Evolutionary conservation across 2,888 invertebrate species (phyloP), one percentile per base, ranked within the genome.

Genomic region (Heliconius charithonia): DNA sequence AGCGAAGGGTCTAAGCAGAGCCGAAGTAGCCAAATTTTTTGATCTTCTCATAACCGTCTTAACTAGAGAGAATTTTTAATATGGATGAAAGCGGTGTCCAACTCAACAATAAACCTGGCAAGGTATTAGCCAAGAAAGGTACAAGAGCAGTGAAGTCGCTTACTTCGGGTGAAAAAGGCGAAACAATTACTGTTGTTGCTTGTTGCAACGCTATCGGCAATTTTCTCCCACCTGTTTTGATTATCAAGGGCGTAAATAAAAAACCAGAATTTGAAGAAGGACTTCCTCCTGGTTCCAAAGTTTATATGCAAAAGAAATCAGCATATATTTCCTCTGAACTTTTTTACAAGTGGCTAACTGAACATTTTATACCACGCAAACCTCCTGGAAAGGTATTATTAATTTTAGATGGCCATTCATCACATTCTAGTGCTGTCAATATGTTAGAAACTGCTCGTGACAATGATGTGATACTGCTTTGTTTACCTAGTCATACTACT

Each of bases 91-190:
- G 84, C 37, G 89, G 88, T 6, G 37, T 37, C 37, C 10, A 37
- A 37, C 37, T 37, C 7, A 90, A 91, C 41, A 89, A 89, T 81
- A 87, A 86, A 81, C 85, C 89, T 62, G 85, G 86, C 7, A 85
- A 87, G 80, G 87, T 92, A 41, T 56, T 90, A 59, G 89, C 88
- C 1, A 83, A 74, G 37, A 89, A 87, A 84, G 90, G 89, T 41
- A 51, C 82, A 7, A 87, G 84, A 83, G 85, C 83, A 70, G 87
- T 91, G 16, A 82, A 86, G 25, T 76, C 82, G 19, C 25, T 88
- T 6, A 89, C 88, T 51, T 86, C 86, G 27, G 83, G 79, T 12
- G 88, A 89, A 84, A 86, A 86, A 79, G 86, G 88, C 9, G 85
- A 85, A 80, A 85, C 80, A 76, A 81, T 86, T 41, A 81, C 85